A percentile compares a stretch with the other conserved stretches of the same genome.
phyloP scores from a whole-genome alignment of 2,797 vertebrate genomes.

The Triplophysa yarkandensis region DNA sequence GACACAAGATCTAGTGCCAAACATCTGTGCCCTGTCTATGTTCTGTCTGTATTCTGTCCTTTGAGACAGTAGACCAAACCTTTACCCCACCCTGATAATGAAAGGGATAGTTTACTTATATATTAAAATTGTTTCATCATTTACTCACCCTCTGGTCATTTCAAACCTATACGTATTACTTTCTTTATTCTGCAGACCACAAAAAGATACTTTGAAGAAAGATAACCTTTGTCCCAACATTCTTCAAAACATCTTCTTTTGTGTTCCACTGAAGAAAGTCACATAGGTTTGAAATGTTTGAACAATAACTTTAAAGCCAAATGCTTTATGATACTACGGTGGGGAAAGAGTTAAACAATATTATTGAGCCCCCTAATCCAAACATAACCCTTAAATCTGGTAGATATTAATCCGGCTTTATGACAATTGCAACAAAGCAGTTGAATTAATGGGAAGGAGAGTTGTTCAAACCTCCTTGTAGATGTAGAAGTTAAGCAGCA shows the following conservation, averaged over 20 bases:
- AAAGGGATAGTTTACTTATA: no score
- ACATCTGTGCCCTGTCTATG: slow-evolving; percentile 14
- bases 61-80: background rate
- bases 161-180: no score
- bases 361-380: background rate
- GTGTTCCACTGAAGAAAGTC: no score
- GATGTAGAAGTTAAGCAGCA: slow-evolving; percentile 98
- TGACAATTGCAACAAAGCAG: background rate
- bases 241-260: no score
- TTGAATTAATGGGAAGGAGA: background rate
- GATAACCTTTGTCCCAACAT: no score
- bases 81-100: background rate
- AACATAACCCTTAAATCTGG: background rate
- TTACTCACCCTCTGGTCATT: no score
- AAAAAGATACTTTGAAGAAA: no score
- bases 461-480: slow-evolving; percentile 88
- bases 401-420: background rate
- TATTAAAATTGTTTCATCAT: no score
- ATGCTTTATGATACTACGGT: background rate
- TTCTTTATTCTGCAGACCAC: no score
- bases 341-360: background rate
- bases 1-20: background rate
- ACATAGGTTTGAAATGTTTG: no score
- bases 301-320: background rate
- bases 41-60: background rate